These are phyloP conservation scores for Agrotis puta DNA, from an alignment of 2,888 invertebrate genomes.

Conservation along the genomic window DNA sequence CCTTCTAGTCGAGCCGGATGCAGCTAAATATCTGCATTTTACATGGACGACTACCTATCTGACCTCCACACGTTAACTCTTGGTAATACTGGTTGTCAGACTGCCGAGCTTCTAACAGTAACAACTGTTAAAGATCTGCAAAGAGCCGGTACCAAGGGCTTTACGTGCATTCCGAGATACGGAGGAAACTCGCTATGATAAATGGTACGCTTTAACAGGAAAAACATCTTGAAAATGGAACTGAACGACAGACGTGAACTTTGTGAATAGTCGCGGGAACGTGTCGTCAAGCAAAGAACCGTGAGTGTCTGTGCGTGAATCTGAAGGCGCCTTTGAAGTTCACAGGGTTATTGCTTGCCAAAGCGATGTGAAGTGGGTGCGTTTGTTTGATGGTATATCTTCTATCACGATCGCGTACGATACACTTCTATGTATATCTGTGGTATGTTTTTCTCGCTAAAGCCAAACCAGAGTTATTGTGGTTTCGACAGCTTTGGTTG, in stretches of 20 bases:
- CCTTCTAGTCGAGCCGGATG: too few species aligned
- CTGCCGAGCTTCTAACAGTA: too few species aligned
- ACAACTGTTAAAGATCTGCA: too few species aligned
- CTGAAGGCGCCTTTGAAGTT: background rate
- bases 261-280: constrained; percentile 9
- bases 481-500: background rate
- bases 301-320: background rate
- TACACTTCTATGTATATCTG: too few species aligned
- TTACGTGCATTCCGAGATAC: too few species aligned
- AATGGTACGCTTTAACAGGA: background rate
- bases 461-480: background rate
- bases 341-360: background rate
- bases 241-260: background rate
- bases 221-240: background rate
- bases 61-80: too few species aligned
- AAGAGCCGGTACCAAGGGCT: too few species aligned
- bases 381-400: background rate
- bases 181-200: too few species aligned
- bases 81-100: too few species aligned
- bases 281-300: constrained; percentile 1
- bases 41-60: too few species aligned
- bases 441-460: background rate
- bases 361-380: background rate
- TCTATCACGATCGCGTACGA: background rate
- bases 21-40: too few species aligned